Evolutionary conservation across 2,113 vertebrate species (phyloP).

Genomic region (Menura novaehollandiae): DNA sequence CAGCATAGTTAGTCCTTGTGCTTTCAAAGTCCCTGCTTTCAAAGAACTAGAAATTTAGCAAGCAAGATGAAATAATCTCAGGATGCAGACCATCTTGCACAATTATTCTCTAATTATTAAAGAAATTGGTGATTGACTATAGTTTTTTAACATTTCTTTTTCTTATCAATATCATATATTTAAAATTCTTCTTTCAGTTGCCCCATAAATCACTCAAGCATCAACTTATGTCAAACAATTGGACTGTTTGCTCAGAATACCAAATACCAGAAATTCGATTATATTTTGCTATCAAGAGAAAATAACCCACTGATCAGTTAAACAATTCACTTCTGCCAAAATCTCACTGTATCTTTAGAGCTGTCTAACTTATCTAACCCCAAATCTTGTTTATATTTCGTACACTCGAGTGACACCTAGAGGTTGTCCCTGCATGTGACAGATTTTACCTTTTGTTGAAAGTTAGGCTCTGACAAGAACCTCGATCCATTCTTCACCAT

Average conservation of each 20-base stretch:
- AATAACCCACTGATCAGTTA: neutral
- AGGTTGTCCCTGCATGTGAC: neutral
- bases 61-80: neutral
- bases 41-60: neutral
- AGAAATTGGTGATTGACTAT: neutral
- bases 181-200: neutral
- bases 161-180: neutral
- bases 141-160: neutral
- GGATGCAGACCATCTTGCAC: neutral
- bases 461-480: neutral
- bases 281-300: neutral
- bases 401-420: neutral
- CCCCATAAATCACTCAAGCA: neutral
- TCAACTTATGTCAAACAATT: neutral
- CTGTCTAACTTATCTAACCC: accelerated
- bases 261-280: neutral
- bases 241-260: neutral
- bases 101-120: neutral
- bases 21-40: neutral
- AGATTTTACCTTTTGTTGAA: neutral
- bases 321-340: neutral
- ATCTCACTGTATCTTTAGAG: neutral
- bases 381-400: neutral
- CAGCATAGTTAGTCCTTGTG: neutral
- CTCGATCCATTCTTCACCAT: neutral